phyloP scores from a whole-genome alignment of 2,888 invertebrate genomes.

The Eugnorisma glareosa region DNA sequence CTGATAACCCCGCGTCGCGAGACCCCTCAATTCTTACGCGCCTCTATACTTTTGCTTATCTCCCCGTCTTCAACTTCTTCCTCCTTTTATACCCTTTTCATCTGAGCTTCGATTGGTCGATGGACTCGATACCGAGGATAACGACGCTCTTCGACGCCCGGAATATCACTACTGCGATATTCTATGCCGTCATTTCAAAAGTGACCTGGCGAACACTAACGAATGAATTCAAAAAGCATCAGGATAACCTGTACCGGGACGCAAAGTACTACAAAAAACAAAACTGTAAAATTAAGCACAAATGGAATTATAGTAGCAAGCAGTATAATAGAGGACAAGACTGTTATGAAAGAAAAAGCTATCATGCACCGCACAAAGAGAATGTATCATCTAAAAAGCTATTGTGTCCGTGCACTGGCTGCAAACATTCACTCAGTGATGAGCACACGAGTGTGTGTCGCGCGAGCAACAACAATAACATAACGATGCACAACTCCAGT shows the following conservation, averaged over 20 bases:
- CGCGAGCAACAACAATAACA: slow-evolving; percentile 93
- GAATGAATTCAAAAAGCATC: slow-evolving; percentile 82
- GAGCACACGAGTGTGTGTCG: slow-evolving; percentile 93
- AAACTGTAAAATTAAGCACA: slow-evolving; percentile 84
- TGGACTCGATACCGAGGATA: slow-evolving; percentile 98
- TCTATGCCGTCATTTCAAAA: slow-evolving; percentile 92
- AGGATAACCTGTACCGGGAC: slow-evolving; percentile 79
- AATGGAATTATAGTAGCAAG: slow-evolving; percentile 86
- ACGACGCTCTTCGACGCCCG: slow-evolving; percentile 94
- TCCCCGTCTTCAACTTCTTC: slow-evolving; percentile 97
- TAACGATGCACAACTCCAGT: slow-evolving; percentile 89
- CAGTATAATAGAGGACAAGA: slow-evolving; percentile 84
- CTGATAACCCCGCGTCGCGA: slow-evolving; percentile 99
- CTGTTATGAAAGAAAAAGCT: slow-evolving; percentile 84
- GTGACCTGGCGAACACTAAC: slow-evolving; percentile 83
- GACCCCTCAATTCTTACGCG: slow-evolving; percentile 95
- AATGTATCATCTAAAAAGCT: slow-evolving; percentile 82
- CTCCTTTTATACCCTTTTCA: slow-evolving; percentile 96
- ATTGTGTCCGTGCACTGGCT: slow-evolving; percentile 92
- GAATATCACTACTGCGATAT: slow-evolving; percentile 93
- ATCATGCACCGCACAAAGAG: slow-evolving; percentile 83
- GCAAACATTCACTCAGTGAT: slow-evolving; percentile 92
- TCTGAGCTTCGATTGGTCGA: slow-evolving; percentile 99
- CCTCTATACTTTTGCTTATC: slow-evolving; percentile 96
- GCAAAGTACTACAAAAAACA: slow-evolving; percentile 85